Base-by-base conservation (phyloP, 2,797 vertebrate species). In the Malacoctenus gilli region DNA sequence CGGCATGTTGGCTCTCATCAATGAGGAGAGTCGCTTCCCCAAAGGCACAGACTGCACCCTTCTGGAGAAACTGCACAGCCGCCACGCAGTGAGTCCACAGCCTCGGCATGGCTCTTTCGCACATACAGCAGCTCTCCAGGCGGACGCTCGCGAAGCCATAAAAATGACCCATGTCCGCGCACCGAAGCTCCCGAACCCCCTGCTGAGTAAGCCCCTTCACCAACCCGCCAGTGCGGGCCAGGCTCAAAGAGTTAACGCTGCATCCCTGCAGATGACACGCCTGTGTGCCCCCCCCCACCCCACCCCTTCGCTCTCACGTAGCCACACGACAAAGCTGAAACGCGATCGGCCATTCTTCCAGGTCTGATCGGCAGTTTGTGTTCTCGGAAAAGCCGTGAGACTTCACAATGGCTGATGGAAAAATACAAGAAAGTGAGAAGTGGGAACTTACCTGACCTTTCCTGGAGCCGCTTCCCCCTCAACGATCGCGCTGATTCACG, bases 41-140 rank as follows among this genome's bases (percentile, higher is more conserved):
- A 97, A 96, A 94, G 95, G 95, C 82, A 97, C 93, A 2, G 95
- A 97, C 89, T 92, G 89, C 91, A 97, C 95, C 74, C 90, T 96
- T 40, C 83, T 96, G 84, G 95, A 95, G 89, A 96, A 96, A 72
- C 92, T 96, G 59, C 94, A 96, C 89, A 95, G 91, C 67, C 92
- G 95, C 63, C 95, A 96, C 28, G 92, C 92, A 37, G 95, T 96
- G 80, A 93, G 94, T 87, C 62, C 50, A 47, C 56, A 73, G 62
- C 40, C 47, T 50, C 2, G 4, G 8, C 36, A 46, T 21, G 16
- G 34, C 59, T 46, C 49, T 40, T 50, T 52, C 42, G 52, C 35
- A 41, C 40, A 54, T 37, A 21, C 28, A 50, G 30, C 16, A 38
- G 22, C 25, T 53, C 47, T 59, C 14, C 23, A 16, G 35, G 21